Conservation (phyloP, 2,797 vertebrate genomes). For the Buceros bicornis region DNA sequence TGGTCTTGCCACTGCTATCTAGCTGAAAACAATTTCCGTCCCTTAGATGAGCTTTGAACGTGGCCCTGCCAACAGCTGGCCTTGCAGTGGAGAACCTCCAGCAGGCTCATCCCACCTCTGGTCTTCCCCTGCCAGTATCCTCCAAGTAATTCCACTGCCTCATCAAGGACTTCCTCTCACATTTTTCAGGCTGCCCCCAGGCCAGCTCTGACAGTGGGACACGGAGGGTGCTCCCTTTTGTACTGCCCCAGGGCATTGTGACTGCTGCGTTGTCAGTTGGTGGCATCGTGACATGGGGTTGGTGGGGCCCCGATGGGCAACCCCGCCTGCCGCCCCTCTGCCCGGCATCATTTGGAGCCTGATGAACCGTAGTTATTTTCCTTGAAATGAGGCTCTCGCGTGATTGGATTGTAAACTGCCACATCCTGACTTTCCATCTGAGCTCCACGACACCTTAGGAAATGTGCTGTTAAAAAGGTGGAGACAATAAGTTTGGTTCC, state of each 20-base stretch:
- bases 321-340: rapidly evolving
- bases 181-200: neutral
- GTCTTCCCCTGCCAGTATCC: neutral
- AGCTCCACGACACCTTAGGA: neutral
- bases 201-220: neutral
- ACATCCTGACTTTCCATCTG: neutral
- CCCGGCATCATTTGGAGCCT: neutral
- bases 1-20: neutral
- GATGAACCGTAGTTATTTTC: neutral
- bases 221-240: neutral
- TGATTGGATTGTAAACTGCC: neutral
- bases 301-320: neutral
- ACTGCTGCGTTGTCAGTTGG: neutral
- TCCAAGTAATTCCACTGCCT: neutral
- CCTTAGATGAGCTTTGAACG: neutral
- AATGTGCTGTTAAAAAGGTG: neutral
- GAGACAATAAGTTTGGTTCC: neutral
- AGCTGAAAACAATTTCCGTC: neutral
- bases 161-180: neutral
- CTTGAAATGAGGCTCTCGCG: neutral
- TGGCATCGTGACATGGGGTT: neutral
- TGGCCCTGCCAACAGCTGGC: neutral
- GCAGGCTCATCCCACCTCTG: neutral
- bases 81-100: neutral
- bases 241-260: neutral